Evolutionary conservation across 2,797 vertebrate genomes (phyloP).

Genomic region (Meriones psammophilus): DNA sequence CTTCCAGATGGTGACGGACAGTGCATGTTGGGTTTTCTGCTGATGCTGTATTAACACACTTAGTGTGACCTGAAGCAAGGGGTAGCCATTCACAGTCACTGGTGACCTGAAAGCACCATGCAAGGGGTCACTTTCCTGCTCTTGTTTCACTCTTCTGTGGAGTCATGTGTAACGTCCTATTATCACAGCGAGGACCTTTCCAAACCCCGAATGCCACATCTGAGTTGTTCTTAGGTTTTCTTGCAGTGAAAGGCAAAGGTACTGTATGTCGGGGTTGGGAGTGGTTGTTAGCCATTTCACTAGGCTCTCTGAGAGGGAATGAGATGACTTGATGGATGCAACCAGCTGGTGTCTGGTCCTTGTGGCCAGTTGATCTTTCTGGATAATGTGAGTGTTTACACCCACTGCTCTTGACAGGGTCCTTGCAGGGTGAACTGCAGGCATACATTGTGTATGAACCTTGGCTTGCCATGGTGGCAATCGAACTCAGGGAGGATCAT

Average conservation of each 20-base stretch:
- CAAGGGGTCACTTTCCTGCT: neutral
- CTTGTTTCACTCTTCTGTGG: neutral
- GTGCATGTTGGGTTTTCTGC: neutral
- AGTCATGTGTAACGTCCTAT: rapidly evolving
- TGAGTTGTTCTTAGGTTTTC: neutral
- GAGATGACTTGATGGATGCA: neutral
- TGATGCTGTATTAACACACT: neutral
- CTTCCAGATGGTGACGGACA: neutral
- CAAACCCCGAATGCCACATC: neutral
- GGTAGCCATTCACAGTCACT: too few relatives aligned
- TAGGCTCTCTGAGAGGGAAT: neutral
- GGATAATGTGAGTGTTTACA: neutral
- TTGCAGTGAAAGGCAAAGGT: neutral
- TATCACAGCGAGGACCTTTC: neutral
- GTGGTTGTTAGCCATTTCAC: neutral
- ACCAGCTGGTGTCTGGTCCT: neutral
- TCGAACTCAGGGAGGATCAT: neutral
- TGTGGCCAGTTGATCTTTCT: neutral
- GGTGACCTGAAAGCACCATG: neutral
- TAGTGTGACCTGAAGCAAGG: neutral
- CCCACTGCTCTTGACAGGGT: rapidly evolving
- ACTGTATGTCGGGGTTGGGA: neutral
- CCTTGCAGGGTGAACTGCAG: neutral
- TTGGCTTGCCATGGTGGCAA: rapidly evolving
- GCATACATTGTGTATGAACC: too few relatives aligned